Conservation (phyloP, 1,140 invertebrate species). For the Lamellibrachia luymesi region DNA sequence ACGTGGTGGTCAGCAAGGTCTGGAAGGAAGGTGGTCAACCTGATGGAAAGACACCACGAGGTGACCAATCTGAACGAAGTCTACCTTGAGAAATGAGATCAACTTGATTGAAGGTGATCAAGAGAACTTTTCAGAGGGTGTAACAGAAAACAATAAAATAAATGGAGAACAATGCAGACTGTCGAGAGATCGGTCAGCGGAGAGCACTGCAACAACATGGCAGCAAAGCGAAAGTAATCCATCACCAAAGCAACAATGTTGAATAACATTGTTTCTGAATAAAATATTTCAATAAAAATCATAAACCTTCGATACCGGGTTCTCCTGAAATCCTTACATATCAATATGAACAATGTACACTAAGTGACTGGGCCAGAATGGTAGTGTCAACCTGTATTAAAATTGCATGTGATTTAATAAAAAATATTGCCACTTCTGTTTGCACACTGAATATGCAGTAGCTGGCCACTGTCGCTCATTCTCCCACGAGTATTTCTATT, state of each 20-base stretch:
- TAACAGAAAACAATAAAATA: not conserved
- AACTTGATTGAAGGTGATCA: not conserved
- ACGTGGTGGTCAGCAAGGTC: too few relatives aligned
- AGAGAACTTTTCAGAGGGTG: not conserved
- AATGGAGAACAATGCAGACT: not conserved
- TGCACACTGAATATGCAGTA: not conserved
- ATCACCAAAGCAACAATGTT: not conserved
- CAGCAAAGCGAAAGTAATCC: not conserved
- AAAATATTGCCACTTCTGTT: not conserved
- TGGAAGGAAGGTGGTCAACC: too few relatives aligned
- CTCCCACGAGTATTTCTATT: not conserved
- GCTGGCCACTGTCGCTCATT: not conserved
- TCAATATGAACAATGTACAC: not conserved
- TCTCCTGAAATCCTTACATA: not conserved
- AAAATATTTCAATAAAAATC: not conserved
- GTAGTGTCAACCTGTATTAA: not conserved
- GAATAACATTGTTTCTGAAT: not conserved
- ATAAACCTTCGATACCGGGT: not conserved
- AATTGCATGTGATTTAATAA: not conserved
- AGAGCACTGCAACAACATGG: not conserved
- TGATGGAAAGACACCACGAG: too few relatives aligned
- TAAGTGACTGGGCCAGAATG: not conserved
- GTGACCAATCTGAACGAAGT: too few relatives aligned
- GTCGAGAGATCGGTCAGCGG: not conserved
- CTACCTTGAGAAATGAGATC: too few relatives aligned